A percentile compares a stretch with the other conserved stretches of the same genome.
phyloP scores from a whole-genome alignment of 2,113 vertebrate species.

The Bufo bufo region DNA sequence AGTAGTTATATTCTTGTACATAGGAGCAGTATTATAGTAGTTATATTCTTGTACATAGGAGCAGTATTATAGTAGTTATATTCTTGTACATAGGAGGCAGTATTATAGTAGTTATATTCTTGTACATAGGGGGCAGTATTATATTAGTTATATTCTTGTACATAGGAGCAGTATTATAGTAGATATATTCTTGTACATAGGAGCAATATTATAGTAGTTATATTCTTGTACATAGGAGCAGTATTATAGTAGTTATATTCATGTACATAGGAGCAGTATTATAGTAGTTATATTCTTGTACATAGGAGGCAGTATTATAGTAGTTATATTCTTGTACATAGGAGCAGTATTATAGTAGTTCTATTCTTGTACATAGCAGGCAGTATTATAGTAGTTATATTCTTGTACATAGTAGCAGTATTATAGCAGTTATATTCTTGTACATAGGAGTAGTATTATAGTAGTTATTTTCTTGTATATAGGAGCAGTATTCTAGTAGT shows the following conservation, averaged over 20 bases:
- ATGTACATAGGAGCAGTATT: background rate
- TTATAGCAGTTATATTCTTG: background rate
- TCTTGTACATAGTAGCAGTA: background rate
- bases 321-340: constrained; percentile 5
- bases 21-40: constrained; percentile 3
- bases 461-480: background rate
- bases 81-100: background rate
- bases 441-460: background rate
- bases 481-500: no score
- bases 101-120: no score
- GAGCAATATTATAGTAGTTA: no score
- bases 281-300: background rate
- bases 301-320: background rate
- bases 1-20: constrained; percentile 1
- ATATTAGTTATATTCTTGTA: constrained; percentile 1
- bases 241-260: constrained; percentile 5
- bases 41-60: background rate
- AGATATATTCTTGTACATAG: background rate
- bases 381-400: constrained; percentile 13
- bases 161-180: background rate
- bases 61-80: no score
- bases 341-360: background rate
- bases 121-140: no score
- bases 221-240: no score
- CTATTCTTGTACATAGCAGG: background rate